These are phyloP conservation scores for Drosophila peninsularis DNA, from an alignment of 2,888 invertebrate species.

Conservation along the genomic window DNA sequence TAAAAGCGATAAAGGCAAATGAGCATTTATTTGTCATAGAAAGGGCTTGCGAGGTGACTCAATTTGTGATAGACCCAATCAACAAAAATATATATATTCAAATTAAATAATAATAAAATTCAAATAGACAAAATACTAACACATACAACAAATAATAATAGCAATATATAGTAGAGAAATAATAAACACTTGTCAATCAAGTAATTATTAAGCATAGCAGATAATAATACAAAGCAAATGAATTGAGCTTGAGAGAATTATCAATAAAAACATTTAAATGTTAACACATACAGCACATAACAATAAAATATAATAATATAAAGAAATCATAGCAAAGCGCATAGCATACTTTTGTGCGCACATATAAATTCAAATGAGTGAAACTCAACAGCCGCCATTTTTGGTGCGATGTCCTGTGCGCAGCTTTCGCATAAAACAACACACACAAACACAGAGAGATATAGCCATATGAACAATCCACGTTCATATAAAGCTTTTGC, in stretches of 20 bases:
- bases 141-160: not conserved
- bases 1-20: constrained; percentile 49
- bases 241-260: constrained; percentile 54
- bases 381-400: constrained; percentile 45
- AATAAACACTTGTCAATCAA: too few relatives aligned
- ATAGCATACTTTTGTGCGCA: constrained; percentile 65
- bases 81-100: constrained; percentile 30
- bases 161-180: not conserved
- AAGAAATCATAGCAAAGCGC: constrained; percentile 34
- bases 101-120: too few relatives aligned
- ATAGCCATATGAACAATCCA: constrained; percentile 14
- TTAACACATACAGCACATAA: constrained; percentile 23
- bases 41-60: constrained; percentile 21
- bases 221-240: constrained; percentile 19
- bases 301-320: constrained; percentile 31
- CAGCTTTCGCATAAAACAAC: constrained; percentile 69
- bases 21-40: constrained; percentile 29
- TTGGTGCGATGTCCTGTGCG: constrained; percentile 54
- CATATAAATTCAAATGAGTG: constrained; percentile 55
- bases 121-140: not conserved
- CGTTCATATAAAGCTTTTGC: constrained; percentile 58
- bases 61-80: constrained; percentile 24
- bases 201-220: too few relatives aligned
- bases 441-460: constrained; percentile 35
- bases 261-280: constrained; percentile 13